A percentile compares a stretch with the other conserved stretches of the same genome.
These are phyloP conservation scores for Macaria liturata DNA, from an alignment of 2,888 invertebrate species.

Conservation along the genomic window DNA sequence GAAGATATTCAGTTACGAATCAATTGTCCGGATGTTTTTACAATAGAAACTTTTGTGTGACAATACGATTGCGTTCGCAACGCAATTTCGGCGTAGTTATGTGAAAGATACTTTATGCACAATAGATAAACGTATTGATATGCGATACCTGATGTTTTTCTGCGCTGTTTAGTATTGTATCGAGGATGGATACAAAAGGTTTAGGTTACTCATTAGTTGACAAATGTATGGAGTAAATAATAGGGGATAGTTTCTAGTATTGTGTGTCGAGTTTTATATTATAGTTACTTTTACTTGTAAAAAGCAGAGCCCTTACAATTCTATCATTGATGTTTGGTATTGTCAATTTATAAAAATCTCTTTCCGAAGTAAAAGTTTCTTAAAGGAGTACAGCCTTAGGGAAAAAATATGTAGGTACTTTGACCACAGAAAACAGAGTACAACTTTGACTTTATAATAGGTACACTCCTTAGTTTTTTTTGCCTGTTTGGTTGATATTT, in stretches of 20 bases:
- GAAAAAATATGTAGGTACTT: no score
- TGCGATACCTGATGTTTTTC: constrained; percentile 75
- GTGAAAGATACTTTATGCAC: constrained; percentile 72
- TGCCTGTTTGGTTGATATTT: no score
- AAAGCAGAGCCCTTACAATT: no score
- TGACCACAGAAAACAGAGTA: no score
- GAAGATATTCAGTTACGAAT: constrained; percentile 75
- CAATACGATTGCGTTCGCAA: constrained; percentile 77
- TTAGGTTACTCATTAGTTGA: constrained; percentile 38
- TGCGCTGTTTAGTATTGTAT: constrained; percentile 46
- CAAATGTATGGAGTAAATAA: constrained; percentile 20
- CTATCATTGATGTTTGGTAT: no score
- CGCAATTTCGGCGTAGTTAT: constrained; percentile 66
- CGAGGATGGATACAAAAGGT: constrained; percentile 52
- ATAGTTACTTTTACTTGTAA: background rate
- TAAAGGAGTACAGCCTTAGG: no score
- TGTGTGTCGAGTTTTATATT: background rate
- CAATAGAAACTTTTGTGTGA: constrained; percentile 54
- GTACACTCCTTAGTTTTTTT: no score
- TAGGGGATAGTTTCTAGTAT: constrained; percentile 13
- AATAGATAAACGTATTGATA: constrained; percentile 78
- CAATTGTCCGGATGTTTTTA: constrained; percentile 73
- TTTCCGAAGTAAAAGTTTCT: no score
- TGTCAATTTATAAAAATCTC: no score
- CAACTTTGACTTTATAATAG: no score